These are phyloP conservation scores for Scophthalmus maximus DNA, from an alignment of 2,113 vertebrate genomes.

Conservation along the genomic window DNA sequence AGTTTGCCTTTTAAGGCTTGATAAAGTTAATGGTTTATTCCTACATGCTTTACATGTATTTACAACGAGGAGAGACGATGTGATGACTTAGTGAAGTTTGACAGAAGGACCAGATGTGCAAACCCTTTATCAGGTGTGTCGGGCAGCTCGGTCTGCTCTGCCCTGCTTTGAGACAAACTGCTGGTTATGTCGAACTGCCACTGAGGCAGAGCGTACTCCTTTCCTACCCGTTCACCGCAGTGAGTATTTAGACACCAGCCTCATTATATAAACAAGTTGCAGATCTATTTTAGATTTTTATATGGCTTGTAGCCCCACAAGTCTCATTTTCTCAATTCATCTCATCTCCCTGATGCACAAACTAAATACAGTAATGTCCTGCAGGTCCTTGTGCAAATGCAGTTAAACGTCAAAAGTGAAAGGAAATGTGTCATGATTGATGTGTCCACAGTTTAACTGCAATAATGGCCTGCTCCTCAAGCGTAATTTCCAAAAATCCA, in stretches of 20 bases:
- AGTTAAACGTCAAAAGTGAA: constrained; percentile 11
- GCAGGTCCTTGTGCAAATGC: constrained; percentile 24
- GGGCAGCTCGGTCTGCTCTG: constrained; percentile 1
- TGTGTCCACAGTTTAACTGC: constrained; percentile 17
- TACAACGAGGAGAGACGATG: constrained; percentile 23
- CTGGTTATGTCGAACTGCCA: constrained; percentile 59
- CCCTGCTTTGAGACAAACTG: constrained; percentile 43
- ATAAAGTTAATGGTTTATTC: constrained; percentile 22
- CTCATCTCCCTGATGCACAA: constrained; percentile 26
- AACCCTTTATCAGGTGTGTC: constrained; percentile 53
- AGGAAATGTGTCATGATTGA: constrained; percentile 20
- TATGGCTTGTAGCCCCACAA: constrained; percentile 1
- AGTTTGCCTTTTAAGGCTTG: constrained; percentile 32
- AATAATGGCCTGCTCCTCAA: constrained; percentile 4
- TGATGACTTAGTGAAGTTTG: constrained; percentile 36
- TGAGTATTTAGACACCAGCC: constrained; percentile 42
- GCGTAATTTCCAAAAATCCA: constrained; percentile 34
- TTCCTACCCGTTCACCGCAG: constrained; percentile 26
- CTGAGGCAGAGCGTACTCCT: constrained; percentile 29
- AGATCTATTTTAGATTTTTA: constrained; percentile 43
- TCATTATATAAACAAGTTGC: constrained; percentile 57
- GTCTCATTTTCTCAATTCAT: constrained; percentile 48
- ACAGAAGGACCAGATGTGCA: constrained; percentile 52
- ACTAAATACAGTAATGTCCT: constrained; percentile 27
- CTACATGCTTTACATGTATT: neutral